Evolutionary conservation across 2,888 invertebrate genomes (phyloP), one percentile per base, ranked within the genome.

Genomic region (Creontiades dilutus): DNA sequence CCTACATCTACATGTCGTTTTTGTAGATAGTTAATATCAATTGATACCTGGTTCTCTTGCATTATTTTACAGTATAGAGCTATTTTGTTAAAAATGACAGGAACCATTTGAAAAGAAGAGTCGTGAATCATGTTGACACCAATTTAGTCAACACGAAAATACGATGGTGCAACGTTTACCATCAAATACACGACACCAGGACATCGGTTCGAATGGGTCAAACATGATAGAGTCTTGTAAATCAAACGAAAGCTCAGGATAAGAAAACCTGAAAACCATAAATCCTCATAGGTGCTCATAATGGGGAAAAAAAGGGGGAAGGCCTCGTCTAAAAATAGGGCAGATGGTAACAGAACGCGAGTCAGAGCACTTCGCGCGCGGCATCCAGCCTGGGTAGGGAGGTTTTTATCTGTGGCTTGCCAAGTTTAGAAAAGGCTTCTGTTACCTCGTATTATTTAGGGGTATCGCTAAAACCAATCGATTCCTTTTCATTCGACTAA

Each of bases 361-460:
- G 68, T 23, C 13, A 23, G n/a, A 23, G 68, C 68, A 68, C 68
- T 68, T 68, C 68, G 68, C 68, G 23, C 28, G 4, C 78, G 37
- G 78, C 14, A 13, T 4, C 68, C 11, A 27, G 23, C 16, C 46
- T 16, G 47, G 37, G 78, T 46, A 46, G 78, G 46, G 78, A 46
- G 78, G 16, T 19, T 80, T 78, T 80, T 80, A 47, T 80, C 47
- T 80, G 37, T 12, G n/a, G 47, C 47, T 37, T 85, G 85, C 85
- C 85, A 85, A 85, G 85, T 85, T 85, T 85, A 61, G 85, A 85
- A 85, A 85, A 23, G 82, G 82, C 82, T 82, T 82, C 82, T 82
- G 52, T 82, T 82, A 82, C 82, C 82, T 9, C 82, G 82, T 52
- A 82, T 82, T 52, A 52, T 82, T 82, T 82, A 52, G 82, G 52